Conservation (phyloP, 2,797 vertebrate species). For the Falco columbarius region DNA sequence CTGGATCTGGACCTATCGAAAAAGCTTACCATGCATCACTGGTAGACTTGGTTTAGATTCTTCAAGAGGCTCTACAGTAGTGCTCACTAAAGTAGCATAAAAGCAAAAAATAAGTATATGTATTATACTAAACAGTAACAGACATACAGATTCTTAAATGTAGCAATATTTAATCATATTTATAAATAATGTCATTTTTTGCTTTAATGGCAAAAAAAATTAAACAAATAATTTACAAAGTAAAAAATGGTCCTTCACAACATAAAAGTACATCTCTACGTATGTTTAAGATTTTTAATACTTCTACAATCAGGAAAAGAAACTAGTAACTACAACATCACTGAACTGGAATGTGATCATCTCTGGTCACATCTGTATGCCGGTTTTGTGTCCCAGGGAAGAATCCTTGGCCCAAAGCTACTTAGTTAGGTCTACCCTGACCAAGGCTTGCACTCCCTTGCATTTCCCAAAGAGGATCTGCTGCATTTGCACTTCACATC, state of each 20-base stretch:
- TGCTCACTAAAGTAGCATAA: slow-evolving; percentile 54
- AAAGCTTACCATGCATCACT: slow-evolving; percentile 65
- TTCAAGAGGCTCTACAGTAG: slow-evolving; percentile 29
- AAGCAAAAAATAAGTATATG: background rate
- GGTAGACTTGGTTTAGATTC: slow-evolving; percentile 57
- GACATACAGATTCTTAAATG: background rate
- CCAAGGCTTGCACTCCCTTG: background rate
- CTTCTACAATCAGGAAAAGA: background rate
- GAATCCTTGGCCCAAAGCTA: background rate
- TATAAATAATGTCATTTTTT: background rate
- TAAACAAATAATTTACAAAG: background rate
- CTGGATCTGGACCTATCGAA: background rate
- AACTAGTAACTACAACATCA: background rate
- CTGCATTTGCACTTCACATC: background rate
- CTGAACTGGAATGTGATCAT: background rate
- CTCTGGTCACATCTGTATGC: background rate
- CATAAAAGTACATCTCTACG: background rate
- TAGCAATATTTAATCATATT: background rate
- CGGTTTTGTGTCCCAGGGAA: background rate
- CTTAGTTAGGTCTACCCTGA: background rate
- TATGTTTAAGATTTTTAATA: background rate
- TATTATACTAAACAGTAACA: background rate
- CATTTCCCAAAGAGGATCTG: background rate
- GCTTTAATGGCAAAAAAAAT: background rate
- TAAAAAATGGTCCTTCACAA: background rate